A percentile compares a stretch with the other conserved stretches of the same genome.
phyloP scores from a whole-genome alignment of 2,797 vertebrate species.

The Stomatorhinus walkeri region DNA sequence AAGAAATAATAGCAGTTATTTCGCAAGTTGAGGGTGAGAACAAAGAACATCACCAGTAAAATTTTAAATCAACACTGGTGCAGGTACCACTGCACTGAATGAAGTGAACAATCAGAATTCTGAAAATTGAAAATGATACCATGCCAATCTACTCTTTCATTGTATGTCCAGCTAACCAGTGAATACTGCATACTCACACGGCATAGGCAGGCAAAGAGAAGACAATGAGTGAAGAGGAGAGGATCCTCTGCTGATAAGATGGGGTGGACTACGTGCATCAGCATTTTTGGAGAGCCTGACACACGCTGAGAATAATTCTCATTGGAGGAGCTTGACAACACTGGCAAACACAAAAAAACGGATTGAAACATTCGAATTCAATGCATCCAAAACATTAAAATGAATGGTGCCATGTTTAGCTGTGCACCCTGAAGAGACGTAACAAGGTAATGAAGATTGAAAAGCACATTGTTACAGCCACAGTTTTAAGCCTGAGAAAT shows the following conservation, averaged over 20 bases:
- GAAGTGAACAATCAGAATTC: background rate
- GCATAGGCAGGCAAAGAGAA: background rate
- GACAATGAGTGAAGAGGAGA: background rate
- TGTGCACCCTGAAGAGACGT: background rate
- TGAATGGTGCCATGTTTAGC: background rate
- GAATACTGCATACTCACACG: background rate
- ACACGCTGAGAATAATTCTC: background rate
- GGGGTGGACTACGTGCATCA: background rate
- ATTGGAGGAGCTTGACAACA: background rate
- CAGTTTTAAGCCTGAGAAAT: background rate
- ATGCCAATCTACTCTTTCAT: background rate
- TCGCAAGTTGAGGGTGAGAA: background rate
- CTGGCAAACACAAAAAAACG: background rate
- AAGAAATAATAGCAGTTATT: background rate
- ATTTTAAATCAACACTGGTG: background rate
- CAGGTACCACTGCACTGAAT: background rate
- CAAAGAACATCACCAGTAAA: background rate
- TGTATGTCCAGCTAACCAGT: background rate
- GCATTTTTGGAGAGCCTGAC: background rate
- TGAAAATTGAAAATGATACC: background rate
- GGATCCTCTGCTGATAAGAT: background rate
- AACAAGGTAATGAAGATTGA: background rate
- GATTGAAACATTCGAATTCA: background rate
- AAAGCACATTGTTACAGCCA: background rate
- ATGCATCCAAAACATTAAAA: background rate